These are phyloP conservation scores for Pristionchus arcanus DNA, from an alignment of 2,888 invertebrate species.

Conservation along the genomic window DNA sequence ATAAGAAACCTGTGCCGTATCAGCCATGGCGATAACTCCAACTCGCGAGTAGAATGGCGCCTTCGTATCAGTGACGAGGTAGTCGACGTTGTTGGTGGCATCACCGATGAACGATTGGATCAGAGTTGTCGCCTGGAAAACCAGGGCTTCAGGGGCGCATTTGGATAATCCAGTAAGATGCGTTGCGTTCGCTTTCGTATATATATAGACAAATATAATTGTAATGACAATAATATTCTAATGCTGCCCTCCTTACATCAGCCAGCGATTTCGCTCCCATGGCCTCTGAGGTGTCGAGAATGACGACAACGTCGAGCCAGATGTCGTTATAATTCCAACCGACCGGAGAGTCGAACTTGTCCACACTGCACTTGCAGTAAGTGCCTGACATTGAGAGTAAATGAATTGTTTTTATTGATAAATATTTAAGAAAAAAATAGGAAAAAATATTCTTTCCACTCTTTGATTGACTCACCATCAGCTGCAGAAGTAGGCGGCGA, in stretches of 20 bases:
- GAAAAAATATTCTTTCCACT: too few species aligned
- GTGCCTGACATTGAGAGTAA: too few species aligned
- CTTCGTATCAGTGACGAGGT: not conserved
- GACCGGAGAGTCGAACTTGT: not conserved
- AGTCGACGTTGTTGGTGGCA: not conserved
- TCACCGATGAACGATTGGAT: conserved; percentile 14
- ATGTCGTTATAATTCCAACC: conserved; percentile 21
- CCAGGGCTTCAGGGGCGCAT: too few species aligned
- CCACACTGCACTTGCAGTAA: not conserved
- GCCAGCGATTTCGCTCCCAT: not conserved
- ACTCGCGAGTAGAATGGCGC: not conserved
- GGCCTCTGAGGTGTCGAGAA: not conserved
- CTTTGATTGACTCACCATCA: too few species aligned
- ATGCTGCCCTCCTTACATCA: not conserved
- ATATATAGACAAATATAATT: too few species aligned
- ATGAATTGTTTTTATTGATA: too few species aligned
- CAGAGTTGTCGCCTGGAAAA: not conserved
- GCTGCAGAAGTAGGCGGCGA: too few species aligned
- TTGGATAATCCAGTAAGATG: too few species aligned
- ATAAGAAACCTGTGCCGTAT: not conserved
- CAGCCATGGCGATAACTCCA: conserved; percentile 19
- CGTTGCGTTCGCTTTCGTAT: too few species aligned
- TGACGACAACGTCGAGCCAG: conserved; percentile 10
- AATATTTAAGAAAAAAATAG: too few species aligned
- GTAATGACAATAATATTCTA: too few species aligned